phyloP scores from a whole-genome alignment of 37 sponge, comb jelly and placozoan genomes.

The Mnemiopsis leidyi region DNA sequence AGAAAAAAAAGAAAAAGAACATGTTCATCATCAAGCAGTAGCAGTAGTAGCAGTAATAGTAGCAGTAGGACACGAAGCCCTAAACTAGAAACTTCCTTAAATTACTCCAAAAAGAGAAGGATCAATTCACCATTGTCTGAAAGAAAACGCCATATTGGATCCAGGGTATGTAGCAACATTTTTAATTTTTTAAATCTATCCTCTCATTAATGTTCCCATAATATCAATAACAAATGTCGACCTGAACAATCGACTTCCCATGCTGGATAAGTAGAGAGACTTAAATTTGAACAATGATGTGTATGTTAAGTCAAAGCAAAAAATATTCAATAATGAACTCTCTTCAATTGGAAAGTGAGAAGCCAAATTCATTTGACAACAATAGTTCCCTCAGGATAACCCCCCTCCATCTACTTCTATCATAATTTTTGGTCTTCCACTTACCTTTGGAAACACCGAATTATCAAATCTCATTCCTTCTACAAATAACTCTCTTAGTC shows the following conservation, averaged over 20 bases:
- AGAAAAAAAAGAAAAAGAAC: background rate
- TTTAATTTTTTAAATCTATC: background rate
- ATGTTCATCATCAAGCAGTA: background rate
- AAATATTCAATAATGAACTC: too few relatives aligned
- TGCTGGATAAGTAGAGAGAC: too few relatives aligned
- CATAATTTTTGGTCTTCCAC: background rate
- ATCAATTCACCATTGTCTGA: background rate
- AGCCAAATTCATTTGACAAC: too few relatives aligned
- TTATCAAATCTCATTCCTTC: background rate
- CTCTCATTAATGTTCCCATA: background rate
- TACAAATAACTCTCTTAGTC: background rate
- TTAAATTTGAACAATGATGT: background rate
- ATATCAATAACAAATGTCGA: too few relatives aligned
- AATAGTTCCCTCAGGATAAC: background rate
- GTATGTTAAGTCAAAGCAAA: background rate
- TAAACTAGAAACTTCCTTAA: too few relatives aligned
- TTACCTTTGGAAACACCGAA: background rate
- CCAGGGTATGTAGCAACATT: background rate
- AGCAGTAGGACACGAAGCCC: background rate
- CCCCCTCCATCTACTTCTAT: constrained; percentile 33
- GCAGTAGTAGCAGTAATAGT: background rate
- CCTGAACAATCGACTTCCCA: too few relatives aligned
- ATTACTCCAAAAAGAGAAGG: background rate
- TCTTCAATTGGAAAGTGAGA: too few relatives aligned
- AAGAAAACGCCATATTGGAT: background rate